Evolutionary conservation across 2,797 vertebrate genomes (phyloP), one percentile per base, ranked within the genome.

Genomic region (Emydoidea blandingii): DNA sequence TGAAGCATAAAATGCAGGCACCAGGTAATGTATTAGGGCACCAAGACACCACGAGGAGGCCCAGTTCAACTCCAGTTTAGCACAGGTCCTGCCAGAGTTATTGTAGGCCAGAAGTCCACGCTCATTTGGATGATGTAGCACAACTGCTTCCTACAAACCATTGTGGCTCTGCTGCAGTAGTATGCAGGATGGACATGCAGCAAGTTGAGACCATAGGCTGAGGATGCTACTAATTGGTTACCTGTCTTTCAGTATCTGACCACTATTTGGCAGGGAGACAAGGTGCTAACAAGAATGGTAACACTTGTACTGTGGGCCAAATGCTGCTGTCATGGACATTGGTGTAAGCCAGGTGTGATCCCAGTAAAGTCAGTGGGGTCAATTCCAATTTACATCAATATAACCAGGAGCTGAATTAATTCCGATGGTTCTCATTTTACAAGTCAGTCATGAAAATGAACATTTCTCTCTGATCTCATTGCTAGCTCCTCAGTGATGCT

Each of bases 401-500:
- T 18, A 79, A 54, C 82, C 29, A 59, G 57, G 27, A 29, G 12
- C 57, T 31, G 57, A 59, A 31, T 85, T 88, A 90, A 6, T 5
- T 79, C 25, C 8, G 82, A 87, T 80, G 14, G 78, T 82, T 7
- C 2, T 65, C 15, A 4, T 3, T 93, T 81, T 91, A 3, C 80
- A 34, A 54, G 56, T 90, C 76, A 92, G 41, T 89, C 83, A 81
- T 59, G 59, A 85, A 87, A 92, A 91, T 49, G 0, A 76, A 76
- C n/a, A 0, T 29, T 76, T 89, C 18, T 84, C 88, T 92, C 52
- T 8, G 19, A 5, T 44, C 49, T 2, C 41, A 4, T 54, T 88
- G 87, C n/a, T 79, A 81, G 83, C 2, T 92, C 83, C 93, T 95
- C 92, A 80, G 54, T 37, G 89, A 4, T 37, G 8, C 16, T 94